Evolutionary conservation across 2,888 invertebrate genomes (phyloP), one percentile per base, ranked within the genome.

Genomic region (Salpingus planirostris): DNA sequence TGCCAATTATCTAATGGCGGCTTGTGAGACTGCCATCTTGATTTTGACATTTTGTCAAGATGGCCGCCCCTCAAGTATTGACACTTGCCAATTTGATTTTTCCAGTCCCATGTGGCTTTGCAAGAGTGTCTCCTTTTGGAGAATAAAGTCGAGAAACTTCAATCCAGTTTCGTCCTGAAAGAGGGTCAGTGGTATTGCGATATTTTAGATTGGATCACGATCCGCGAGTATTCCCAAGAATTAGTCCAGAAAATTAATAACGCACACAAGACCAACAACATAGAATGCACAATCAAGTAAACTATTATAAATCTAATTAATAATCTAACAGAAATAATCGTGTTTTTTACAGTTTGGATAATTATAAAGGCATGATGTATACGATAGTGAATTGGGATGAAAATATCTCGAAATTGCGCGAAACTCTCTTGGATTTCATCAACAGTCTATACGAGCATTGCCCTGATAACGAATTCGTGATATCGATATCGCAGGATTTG

Each of bases 101-200:
- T 49, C 31, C 27, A 54, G 50, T 44, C 48, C 3, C 27, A 29
- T 30, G 25, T 35, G 2, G 36, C 42, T 10, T 43, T 44, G 3
- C 48, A 43, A 27, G 46, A 47, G 21, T 31, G 27, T 24, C 33
- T 31, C 32, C 15, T 29, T 10, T 15, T 4, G 15, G 40, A 18
- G 40, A 13, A 24, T 7, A 30, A 33, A 22, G 25, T 47, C 2
- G 41, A 40, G 10, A 41, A 37, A 7, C 23, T 54, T 13, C 49
- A 54, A 36, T 35, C 44, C 13, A 44, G 51, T 26, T 50, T 57
- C 30, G 27, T 38, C 3, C 37, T 60, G 3, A 42, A 49, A 13
- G 44, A 43, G 11, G 60, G 62, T 0, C 52, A 59, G 24, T 70
- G 70, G 70, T 67, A 65, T 53, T 50, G 59, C 4, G 57, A 57